A percentile compares a stretch with the other conserved stretches of the same genome.
Conservation (phyloP, 2,888 invertebrate genomes). For the Romanomermis culicivorax region DNA sequence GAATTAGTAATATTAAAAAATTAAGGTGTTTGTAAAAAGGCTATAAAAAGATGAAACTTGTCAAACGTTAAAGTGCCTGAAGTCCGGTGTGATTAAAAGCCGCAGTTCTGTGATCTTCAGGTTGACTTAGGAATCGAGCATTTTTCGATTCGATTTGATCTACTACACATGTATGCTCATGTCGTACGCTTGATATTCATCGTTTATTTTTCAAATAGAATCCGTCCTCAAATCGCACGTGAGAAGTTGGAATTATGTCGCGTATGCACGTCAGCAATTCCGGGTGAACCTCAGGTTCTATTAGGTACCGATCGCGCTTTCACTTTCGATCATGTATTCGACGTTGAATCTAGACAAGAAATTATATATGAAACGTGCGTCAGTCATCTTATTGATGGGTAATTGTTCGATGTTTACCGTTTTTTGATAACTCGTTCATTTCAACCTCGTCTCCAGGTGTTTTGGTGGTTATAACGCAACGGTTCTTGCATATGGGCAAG, state of each 20-base stretch:
- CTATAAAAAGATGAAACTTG: too few relatives aligned
- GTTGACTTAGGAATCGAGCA: too few relatives aligned
- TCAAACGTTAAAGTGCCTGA: too few relatives aligned
- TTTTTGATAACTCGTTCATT: constrained; percentile 9
- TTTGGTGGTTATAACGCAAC: constrained; percentile 94
- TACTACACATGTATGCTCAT: too few relatives aligned
- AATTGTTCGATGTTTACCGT: constrained; percentile 13
- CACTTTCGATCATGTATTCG: constrained; percentile 88
- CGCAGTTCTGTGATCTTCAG: too few relatives aligned
- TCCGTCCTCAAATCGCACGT: constrained; percentile 74
- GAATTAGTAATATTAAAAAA: too few relatives aligned
- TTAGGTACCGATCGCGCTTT: constrained; percentile 80
- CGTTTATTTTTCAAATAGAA: constrained; percentile 49
- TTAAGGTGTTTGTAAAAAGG: too few relatives aligned
- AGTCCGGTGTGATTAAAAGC: too few relatives aligned
- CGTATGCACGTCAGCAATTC: constrained; percentile 66
- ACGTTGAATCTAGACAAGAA: constrained; percentile 46
- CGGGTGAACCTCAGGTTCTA: constrained; percentile 70
- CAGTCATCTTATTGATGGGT: constrained; percentile 59
- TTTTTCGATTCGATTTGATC: too few relatives aligned
- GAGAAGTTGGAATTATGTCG: constrained; percentile 87
- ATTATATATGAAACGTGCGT: constrained; percentile 62
- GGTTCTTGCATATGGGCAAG: constrained; percentile 84
- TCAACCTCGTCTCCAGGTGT: constrained; percentile 41
- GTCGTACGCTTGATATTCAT: too few relatives aligned